These are phyloP conservation scores for Lamellibrachia luymesi DNA, from an alignment of 1,140 invertebrate species.

Conservation along the genomic window DNA sequence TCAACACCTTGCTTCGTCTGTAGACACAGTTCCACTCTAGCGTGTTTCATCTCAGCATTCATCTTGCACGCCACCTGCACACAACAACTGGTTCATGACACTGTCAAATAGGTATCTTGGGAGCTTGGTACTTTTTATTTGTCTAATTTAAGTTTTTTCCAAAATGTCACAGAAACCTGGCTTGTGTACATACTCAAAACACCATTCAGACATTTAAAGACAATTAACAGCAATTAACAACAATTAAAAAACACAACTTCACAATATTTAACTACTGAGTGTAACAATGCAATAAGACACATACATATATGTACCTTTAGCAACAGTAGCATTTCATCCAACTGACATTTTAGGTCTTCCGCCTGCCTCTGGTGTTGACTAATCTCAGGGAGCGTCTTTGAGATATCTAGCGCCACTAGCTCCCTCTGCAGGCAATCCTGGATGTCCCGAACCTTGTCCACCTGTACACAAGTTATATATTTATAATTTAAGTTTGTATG, in stretches of 20 bases:
- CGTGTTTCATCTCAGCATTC: constrained; percentile 46
- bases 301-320: constrained; percentile 36
- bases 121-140: too few relatives aligned
- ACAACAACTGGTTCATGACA: constrained; percentile 4
- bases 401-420: constrained; percentile 39
- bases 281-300: neutral
- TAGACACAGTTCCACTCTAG: constrained; percentile 42
- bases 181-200: too few relatives aligned
- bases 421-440: constrained; percentile 41
- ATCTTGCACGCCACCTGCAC: constrained; percentile 47
- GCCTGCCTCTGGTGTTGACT: constrained; percentile 35
- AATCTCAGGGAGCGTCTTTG: constrained; percentile 29
- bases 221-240: too few relatives aligned
- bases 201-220: too few relatives aligned
- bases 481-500: neutral
- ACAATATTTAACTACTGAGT: neutral
- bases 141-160: too few relatives aligned
- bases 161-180: too few relatives aligned
- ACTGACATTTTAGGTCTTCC: constrained; percentile 40
- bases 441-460: constrained; percentile 37
- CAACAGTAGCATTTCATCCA: constrained; percentile 40
- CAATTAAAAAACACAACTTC: too few relatives aligned
- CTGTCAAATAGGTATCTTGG: neutral
- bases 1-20: constrained; percentile 40
- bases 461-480: constrained; percentile 29